Percentiles rank a stretch among this genome's conserved stretches.
These are phyloP conservation scores for Alcedo quadribrachys DNA, from an alignment of 2,797 vertebrate species.

Conservation along the genomic window DNA sequence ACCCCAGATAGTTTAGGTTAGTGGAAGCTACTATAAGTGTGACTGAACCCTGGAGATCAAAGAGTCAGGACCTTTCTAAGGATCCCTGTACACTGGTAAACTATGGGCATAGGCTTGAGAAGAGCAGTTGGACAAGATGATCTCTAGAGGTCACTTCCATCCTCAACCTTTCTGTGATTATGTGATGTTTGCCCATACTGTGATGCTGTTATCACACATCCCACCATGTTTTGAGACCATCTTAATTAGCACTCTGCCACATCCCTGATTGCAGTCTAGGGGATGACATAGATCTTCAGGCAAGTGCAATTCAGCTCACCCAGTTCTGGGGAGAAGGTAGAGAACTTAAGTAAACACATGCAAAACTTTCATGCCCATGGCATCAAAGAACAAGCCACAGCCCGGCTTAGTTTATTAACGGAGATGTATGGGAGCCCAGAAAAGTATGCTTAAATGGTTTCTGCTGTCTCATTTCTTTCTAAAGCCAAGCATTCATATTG, in stretches of 20 bases:
- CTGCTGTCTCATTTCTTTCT: background rate
- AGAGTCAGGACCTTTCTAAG: background rate
- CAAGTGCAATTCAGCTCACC: background rate
- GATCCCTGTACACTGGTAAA: background rate
- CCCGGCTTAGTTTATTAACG: background rate
- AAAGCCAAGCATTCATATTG: background rate
- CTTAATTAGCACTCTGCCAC: background rate
- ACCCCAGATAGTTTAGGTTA: background rate
- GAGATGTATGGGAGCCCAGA: background rate
- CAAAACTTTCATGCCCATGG: background rate
- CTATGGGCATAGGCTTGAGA: background rate
- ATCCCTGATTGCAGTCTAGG: background rate
- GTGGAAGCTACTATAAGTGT: background rate
- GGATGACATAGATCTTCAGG: background rate
- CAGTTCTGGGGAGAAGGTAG: background rate
- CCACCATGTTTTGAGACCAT: background rate
- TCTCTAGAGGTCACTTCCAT: background rate
- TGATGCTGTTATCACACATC: background rate
- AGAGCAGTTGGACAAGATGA: background rate
- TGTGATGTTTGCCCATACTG: background rate
- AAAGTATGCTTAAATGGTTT: background rate
- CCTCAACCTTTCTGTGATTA: background rate
- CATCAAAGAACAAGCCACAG: background rate
- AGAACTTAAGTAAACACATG: background rate
- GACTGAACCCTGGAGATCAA: background rate